Base-by-base conservation (phyloP, 2,888 invertebrate genomes). In the Seladonia tumulorum region DNA sequence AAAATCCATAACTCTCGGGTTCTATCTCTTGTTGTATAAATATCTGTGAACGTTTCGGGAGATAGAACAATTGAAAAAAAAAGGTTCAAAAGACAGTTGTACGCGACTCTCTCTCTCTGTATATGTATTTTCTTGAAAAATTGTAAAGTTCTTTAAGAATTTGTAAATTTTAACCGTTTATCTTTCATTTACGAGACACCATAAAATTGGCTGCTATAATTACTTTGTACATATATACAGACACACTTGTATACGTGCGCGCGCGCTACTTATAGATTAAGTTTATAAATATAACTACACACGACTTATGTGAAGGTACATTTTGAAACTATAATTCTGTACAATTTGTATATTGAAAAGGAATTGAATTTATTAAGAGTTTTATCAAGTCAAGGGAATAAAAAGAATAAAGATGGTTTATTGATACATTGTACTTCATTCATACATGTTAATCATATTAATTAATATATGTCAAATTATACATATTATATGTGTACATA, bases 331-430 rank as follows among this genome's bases (percentile, higher is more conserved):
- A 70, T 70, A 74, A 80, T 81, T 83, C 71, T 74, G 83, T 83
- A 86, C 80, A 83, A 83, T 84, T 83, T 89, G 79, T 89, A 87
- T 85, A 84, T 88, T 82, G 78, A 75, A 81, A 78, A 87, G 81
- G 88, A 89, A 86, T 90, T 90, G 90, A 90, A 87, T 90, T 81
- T 81, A 83, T 90, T 90, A 88, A 89, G 83, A 89, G 89, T 90
- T 90, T 90, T 90, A 90, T 88, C 76, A 77, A 82, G 80, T 72
- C 76, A 72, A 86, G 76, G 85, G 85, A 80, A 88, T 79, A 80
- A 86, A 57, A 83, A 88, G 77, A 90, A 90, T 90, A 90, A 90
- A 90, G 79, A 81, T 86, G 90, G 86, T 89, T 90, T 90, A 90
- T 72, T 79, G 82, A 86, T 47, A 85, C 74, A 29, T 74, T 77